Evolutionary conservation across 2,113 vertebrate genomes (phyloP), one percentile per base, ranked within the genome.

Genomic region (Heterotilapia buettikoferi): DNA sequence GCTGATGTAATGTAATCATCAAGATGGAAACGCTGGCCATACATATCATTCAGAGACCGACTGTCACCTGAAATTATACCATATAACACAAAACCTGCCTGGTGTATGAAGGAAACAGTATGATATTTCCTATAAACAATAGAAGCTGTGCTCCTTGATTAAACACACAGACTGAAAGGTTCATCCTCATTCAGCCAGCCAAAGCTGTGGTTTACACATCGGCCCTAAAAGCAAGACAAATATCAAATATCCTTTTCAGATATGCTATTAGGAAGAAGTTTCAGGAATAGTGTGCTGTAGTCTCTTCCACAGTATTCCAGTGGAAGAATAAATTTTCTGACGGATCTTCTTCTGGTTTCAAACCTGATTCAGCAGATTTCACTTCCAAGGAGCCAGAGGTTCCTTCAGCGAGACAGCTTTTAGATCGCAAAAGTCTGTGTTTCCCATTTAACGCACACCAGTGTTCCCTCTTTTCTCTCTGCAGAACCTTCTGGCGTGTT

Each of bases 401-500:
- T 61, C 5, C 29, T 63, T 63, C 59, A 5, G 59, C 9, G 1
- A 0, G 16, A 18, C 1, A 36, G 6, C 31, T 38, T 66, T 66
- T 2, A 38, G 31, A 12, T 36, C 1, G 2, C 16, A n/a, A 38
- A 38, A 66, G 19, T 66, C 40, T 9, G 21, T 7, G 21, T 76
- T 50, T 47, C 7, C 7, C 38, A 5, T 73, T 24, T 5, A 18
- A 45, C 14, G 1, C 68, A 29, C 13, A 3, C 14, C 6, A 1
- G 14, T 0, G 0, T 19, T 2, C 73, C 73, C 16, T 6, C 3
- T 36, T 66, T 21, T 6, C 38, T 95, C 12, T 84, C 31, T 61
- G 43, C 93, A 99, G 99, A 98, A 99, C 93, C 97, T 99, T 13
- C 95, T 99, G 84, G 97, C 97, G 10, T 99, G 98, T 94, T 99